A percentile compares a stretch with the other conserved stretches of the same genome.
Conservation (phyloP, 2,888 invertebrate species). For the Brachyptera putata region DNA sequence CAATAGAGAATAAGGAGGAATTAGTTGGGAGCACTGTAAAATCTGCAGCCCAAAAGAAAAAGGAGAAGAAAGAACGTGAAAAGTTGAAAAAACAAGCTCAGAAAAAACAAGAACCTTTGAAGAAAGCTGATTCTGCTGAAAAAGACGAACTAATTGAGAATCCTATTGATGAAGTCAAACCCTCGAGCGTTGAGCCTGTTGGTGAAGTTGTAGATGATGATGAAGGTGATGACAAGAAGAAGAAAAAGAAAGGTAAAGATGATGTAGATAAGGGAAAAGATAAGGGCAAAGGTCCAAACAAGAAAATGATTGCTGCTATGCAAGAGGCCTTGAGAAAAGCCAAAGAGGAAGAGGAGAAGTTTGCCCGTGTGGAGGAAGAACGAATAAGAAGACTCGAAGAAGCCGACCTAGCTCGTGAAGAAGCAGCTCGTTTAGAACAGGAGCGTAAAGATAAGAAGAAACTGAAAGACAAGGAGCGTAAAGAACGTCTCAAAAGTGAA, state of each 20-base stretch:
- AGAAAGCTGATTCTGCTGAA: conserved; percentile 35
- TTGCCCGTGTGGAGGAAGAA: conserved; percentile 74
- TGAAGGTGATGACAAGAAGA: conserved; percentile 36
- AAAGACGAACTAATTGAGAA: neutral
- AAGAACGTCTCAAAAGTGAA: conserved; percentile 91
- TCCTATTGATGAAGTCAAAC: neutral
- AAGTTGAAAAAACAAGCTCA: conserved; percentile 69
- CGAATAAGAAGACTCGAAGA: conserved; percentile 68
- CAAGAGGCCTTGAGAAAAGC: conserved; percentile 84
- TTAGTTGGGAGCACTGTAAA: conserved; percentile 61
- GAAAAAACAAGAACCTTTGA: conserved; percentile 51
- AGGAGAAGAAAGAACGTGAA: conserved; percentile 81
- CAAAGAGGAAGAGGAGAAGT: conserved; percentile 83
- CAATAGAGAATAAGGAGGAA: too few species aligned
- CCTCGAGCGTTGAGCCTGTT: neutral
- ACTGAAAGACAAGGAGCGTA: conserved; percentile 87
- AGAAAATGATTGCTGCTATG: conserved; percentile 85
- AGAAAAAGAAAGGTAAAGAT: conserved; percentile 39
- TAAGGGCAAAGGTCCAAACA: conserved; percentile 61
- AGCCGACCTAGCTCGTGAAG: conserved; percentile 65
- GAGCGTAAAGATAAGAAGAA: conserved; percentile 86
- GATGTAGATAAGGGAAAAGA: conserved; percentile 41
- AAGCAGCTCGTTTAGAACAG: conserved; percentile 65
- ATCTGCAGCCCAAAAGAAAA: conserved; percentile 83
- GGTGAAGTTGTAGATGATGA: conserved; percentile 42